phyloP scores from a whole-genome alignment of 2,113 vertebrate genomes.

The Maccullochella peelii region DNA sequence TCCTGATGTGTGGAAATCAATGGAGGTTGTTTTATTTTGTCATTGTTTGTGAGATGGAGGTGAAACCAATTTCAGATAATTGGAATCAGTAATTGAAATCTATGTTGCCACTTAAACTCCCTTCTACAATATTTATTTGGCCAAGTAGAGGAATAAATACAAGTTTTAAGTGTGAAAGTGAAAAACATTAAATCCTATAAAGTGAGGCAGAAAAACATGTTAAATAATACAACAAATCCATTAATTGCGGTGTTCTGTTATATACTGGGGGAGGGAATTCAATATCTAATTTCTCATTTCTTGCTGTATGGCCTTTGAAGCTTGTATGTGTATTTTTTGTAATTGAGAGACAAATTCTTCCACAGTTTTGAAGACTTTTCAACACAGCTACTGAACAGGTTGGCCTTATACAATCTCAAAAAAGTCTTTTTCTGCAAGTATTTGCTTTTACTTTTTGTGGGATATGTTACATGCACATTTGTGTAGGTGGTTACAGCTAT shows the following conservation, averaged over 20 bases:
- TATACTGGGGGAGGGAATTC: slow-evolving; percentile 27
- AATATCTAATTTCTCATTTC: slow-evolving; percentile 56
- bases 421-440: not conserved
- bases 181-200: slow-evolving; percentile 47
- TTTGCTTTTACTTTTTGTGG: not conserved
- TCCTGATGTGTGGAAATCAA: slow-evolving; percentile 33
- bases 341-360: not conserved
- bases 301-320: slow-evolving; percentile 50
- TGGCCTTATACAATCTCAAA: not conserved
- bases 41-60: slow-evolving; percentile 58
- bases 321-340: not conserved
- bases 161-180: slow-evolving; percentile 23
- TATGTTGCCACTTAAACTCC: slow-evolving; percentile 66
- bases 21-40: slow-evolving; percentile 50
- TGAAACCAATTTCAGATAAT: slow-evolving; percentile 71
- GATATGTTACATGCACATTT: not conserved
- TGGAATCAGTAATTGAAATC: slow-evolving; percentile 74
- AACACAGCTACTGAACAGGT: not conserved
- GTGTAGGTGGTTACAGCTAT: not conserved
- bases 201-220: slow-evolving; percentile 42
- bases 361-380: slow-evolving; percentile 3
- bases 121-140: slow-evolving; percentile 60
- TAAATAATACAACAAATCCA: slow-evolving; percentile 68
- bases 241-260: slow-evolving; percentile 35
- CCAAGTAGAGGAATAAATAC: slow-evolving; percentile 58